phyloP scores from a whole-genome alignment of 2,113 vertebrate species.

The Procavia capensis region DNA sequence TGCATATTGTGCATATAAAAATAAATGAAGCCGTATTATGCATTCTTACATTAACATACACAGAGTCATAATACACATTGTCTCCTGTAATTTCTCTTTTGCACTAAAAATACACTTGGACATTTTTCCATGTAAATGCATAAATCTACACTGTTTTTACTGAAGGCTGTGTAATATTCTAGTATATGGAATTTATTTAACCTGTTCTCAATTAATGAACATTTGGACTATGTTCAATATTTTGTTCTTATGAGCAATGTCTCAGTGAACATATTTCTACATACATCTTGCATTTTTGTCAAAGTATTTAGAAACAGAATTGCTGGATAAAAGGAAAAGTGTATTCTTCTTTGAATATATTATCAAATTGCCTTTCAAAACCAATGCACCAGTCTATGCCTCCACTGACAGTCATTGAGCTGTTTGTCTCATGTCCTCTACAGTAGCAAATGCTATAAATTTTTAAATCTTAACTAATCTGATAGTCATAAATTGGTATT shows the following conservation, averaged over 20 bases:
- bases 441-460: background rate
- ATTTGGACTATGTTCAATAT: background rate
- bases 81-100: background rate
- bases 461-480: constrained; percentile 10
- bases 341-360: background rate
- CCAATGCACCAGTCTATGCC: background rate
- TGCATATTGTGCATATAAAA: background rate
- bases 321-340: background rate
- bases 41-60: background rate
- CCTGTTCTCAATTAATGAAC: background rate
- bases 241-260: constrained; percentile 11
- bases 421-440: background rate
- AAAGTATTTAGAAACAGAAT: background rate
- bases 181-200: background rate
- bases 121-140: background rate
- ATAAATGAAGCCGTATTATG: background rate
- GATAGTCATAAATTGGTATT: background rate
- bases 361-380: constrained; percentile 1
- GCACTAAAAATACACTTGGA: background rate
- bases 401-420: background rate
- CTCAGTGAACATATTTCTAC: background rate
- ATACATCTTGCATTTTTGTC: background rate
- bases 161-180: background rate
- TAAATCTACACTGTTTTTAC: background rate
- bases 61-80: background rate